These are phyloP conservation scores for Hemiprocne comata DNA, from an alignment of 2,113 vertebrate species.

Conservation along the genomic window DNA sequence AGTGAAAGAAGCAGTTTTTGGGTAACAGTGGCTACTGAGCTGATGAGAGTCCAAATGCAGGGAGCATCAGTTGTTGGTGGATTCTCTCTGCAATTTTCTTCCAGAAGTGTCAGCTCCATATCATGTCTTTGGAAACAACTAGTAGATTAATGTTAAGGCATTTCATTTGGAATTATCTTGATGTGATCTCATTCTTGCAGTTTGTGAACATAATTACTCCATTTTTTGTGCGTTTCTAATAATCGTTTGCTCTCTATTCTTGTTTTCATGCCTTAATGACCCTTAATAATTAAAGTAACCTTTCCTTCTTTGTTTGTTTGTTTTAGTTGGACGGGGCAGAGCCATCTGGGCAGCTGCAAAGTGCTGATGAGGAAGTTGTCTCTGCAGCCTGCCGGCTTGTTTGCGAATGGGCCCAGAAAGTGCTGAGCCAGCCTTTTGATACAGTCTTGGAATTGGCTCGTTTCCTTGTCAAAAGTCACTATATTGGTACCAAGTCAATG, in stretches of 20 bases:
- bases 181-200: background rate
- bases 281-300: background rate
- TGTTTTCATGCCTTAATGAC: background rate
- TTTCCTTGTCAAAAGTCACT: conserved; percentile 97
- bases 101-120: background rate
- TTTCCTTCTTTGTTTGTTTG: conserved; percentile 41
- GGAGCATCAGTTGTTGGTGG: background rate
- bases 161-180: background rate
- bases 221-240: background rate
- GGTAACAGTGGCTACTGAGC: background rate
- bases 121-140: background rate
- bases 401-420: conserved; percentile 99
- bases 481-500: conserved; percentile 96
- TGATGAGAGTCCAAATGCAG: background rate
- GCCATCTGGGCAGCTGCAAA: conserved; percentile 84
- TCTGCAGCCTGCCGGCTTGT: conserved; percentile 94
- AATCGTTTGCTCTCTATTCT: background rate
- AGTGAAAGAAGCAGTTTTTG: background rate
- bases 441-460: conserved; percentile 93
- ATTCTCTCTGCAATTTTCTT: background rate
- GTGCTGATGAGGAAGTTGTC: conserved; percentile 90
- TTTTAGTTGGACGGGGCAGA: conserved; percentile 89
- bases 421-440: conserved; percentile 96
- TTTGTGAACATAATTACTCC: background rate
- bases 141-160: background rate